phyloP scores from a whole-genome alignment of 92 coral and sea anemone genomes.

The Zoanthus solanderi region DNA sequence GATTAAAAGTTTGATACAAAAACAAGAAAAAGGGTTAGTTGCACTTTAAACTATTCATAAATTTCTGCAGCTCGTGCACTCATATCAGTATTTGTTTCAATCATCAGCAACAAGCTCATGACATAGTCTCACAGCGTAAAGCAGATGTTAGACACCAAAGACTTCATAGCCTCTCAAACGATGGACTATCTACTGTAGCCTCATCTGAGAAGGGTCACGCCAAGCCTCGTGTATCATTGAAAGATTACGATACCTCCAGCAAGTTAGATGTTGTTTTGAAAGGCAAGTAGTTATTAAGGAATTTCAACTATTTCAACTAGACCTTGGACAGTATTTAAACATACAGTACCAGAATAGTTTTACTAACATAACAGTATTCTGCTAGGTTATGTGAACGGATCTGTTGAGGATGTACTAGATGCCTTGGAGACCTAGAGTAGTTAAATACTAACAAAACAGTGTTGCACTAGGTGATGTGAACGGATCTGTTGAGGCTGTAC shows the following conservation, averaged over 20 bases:
- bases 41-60: too few species aligned
- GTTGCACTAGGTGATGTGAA: conserved; percentile 79
- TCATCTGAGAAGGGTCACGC: conserved; percentile 47
- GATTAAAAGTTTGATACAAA: too few species aligned
- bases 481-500: conserved; percentile 93
- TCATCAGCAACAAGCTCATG: conserved; percentile 76
- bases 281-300: conserved; percentile 63
- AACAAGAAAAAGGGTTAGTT: too few species aligned
- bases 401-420: conserved; percentile 88
- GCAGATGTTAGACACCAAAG: conserved; percentile 53
- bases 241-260: conserved; percentile 75
- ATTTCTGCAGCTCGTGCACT: neutral
- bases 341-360: neutral
- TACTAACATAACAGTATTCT: neutral
- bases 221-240: conserved; percentile 63
- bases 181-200: neutral
- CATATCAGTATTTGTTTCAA: neutral
- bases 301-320: neutral
- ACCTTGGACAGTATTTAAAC: neutral
- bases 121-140: conserved; percentile 61
- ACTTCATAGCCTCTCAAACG: conserved; percentile 27
- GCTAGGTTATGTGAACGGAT: conserved; percentile 91
- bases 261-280: conserved; percentile 90
- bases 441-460: neutral
- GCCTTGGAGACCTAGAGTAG: neutral